Evolutionary conservation across 2,888 invertebrate species (phyloP), one percentile per base, ranked within the genome.

Genomic region (Phymatocera aterrima): DNA sequence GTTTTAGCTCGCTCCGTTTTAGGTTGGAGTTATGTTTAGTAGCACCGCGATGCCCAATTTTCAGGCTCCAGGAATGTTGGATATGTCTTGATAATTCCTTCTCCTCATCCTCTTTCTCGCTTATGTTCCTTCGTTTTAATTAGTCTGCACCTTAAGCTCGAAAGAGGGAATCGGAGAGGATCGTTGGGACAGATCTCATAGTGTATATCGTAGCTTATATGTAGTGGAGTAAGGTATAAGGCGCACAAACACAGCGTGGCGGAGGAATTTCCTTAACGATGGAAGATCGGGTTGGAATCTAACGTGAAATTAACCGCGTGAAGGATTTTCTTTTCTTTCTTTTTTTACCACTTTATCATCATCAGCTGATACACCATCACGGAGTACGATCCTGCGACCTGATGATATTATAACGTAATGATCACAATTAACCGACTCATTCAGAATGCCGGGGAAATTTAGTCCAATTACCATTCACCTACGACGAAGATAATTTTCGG

Each of bases 101-200:
- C 34, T 15, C n/a, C 21, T 64, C 37, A 28, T 12, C n/a, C n/a
- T 51, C 51, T 12, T 8, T 18, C 18, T 57, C 57, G 28, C 15
- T 57, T 57, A 57, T 57, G 57, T 57, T 57, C 28, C n/a, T 57
- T 28, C 28, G 57, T 57, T 57, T 57, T 57, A 57, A 57, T 57
- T 57, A 28, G 57, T 57, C 57, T 15, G 15, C 57, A 57, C 57
- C 57, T 57, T 21, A 3, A 46, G n/a, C 15, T 15, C 24, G 12
- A 1, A 57, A 28, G 57, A 24, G 57, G 28, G 57, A 3, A 24
- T 1, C 8, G 12, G 3, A 1, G 15, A 46, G 46, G 57, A 57
- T 57, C 57, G 5, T 28, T 4, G 28, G 57, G 57, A 57, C 57
- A 28, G 28, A 57, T 57, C 57, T 57, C 3, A 12, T 28, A 21